A percentile compares a stretch with the other conserved stretches of the same genome.
Conservation (phyloP, 2,888 invertebrate genomes). For the Lamproptera curius region DNA sequence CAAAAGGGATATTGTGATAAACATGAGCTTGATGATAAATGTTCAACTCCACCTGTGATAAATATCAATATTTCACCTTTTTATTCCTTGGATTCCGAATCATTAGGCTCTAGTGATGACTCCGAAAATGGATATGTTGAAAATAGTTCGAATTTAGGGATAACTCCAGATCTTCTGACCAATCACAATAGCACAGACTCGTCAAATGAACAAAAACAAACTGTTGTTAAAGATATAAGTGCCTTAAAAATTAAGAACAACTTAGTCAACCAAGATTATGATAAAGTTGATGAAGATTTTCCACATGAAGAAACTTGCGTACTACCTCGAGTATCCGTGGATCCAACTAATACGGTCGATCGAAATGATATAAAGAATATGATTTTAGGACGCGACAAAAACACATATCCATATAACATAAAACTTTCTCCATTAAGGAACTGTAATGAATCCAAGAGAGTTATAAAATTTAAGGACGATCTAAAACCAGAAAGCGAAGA, state of each 20-base stretch:
- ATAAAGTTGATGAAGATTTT: conserved; percentile 43
- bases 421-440: conserved; percentile 56
- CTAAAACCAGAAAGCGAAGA: not conserved
- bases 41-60: conserved; percentile 64
- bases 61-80: conserved; percentile 80
- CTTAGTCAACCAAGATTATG: not conserved
- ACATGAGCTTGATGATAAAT: conserved; percentile 40
- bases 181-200: conserved; percentile 73
- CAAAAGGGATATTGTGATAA: conserved; percentile 32
- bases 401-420: conserved; percentile 66
- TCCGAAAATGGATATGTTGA: conserved; percentile 34
- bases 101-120: conserved; percentile 72
- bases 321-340: conserved; percentile 51
- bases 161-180: conserved; percentile 78
- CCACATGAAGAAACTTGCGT: conserved; percentile 49
- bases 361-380: conserved; percentile 54
- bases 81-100: conserved; percentile 62
- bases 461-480: conserved; percentile 49
- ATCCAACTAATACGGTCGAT: conserved; percentile 32
- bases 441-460: conserved; percentile 42
- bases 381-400: conserved; percentile 58
- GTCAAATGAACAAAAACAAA: conserved; percentile 31
- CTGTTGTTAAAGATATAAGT: conserved; percentile 21
- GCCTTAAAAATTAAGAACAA: too few species aligned
- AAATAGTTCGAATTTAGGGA: conserved; percentile 36